phyloP scores from a whole-genome alignment of 2,113 vertebrate species.

The Ardeotis arabs region DNA sequence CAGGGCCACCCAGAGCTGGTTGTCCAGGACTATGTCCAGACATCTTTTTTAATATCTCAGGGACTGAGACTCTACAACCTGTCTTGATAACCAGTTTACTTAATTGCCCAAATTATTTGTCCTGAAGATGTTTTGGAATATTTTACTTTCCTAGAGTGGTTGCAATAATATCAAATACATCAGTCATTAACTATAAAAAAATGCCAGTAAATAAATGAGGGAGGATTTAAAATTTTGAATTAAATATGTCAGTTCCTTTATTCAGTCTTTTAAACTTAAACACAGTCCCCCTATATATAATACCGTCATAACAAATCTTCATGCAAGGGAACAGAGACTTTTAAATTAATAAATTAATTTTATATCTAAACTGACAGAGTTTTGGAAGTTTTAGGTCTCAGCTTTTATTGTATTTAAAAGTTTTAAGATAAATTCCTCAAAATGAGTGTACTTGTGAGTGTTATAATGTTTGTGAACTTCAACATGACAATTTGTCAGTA shows the following conservation, averaged over 20 bases:
- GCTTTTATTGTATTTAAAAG: neutral
- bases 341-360: neutral
- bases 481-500: neutral
- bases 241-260: neutral
- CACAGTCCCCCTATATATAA: rapidly evolving
- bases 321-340: neutral
- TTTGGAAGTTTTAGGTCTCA: neutral
- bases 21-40: too few species aligned
- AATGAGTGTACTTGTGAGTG: neutral
- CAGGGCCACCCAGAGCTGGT: too few species aligned
- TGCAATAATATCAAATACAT: neutral
- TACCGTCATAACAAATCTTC: neutral
- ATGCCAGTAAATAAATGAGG: neutral
- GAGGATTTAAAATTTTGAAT: neutral
- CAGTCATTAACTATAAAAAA: neutral
- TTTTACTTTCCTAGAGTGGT: neutral
- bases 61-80: neutral
- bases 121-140: neutral
- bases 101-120: neutral
- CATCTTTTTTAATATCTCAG: neutral
- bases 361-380: neutral
- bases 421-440: neutral
- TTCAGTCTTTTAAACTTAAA: neutral
- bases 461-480: neutral
- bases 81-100: neutral